Percentiles rank a stretch among this genome's conserved stretches.
phyloP scores from a whole-genome alignment of 2,888 invertebrate genomes.

The Athetis lepigone region DNA sequence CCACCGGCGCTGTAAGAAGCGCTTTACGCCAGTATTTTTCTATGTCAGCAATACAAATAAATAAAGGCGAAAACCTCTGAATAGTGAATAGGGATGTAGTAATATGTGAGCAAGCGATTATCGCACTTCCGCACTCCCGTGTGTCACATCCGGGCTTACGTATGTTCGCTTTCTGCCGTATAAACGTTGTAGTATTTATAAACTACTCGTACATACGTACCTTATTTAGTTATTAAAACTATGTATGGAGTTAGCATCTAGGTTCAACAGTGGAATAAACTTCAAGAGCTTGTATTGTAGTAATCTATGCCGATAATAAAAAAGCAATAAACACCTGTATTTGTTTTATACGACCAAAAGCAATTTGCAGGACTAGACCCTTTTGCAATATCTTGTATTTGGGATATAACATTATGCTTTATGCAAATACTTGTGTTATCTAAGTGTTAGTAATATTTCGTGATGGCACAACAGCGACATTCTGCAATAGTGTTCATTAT shows the following conservation, averaged over 20 bases:
- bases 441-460: constrained; percentile 40
- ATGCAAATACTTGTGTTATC: constrained; percentile 47
- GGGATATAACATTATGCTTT: constrained; percentile 30
- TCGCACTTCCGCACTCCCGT: constrained; percentile 44
- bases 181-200: neutral
- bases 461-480: constrained; percentile 24
- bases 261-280: neutral
- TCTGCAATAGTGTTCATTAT: constrained; percentile 41
- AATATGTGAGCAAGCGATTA: constrained; percentile 33
- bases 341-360: neutral
- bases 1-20: constrained; percentile 35
- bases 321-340: too few relatives aligned
- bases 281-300: neutral
- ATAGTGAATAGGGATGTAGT: constrained; percentile 36
- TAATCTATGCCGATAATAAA: neutral
- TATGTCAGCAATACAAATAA: constrained; percentile 31
- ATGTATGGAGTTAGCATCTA: neutral
- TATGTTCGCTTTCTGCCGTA: constrained; percentile 10
- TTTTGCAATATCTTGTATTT: constrained; percentile 26
- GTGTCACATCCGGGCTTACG: constrained; percentile 31
- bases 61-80: constrained; percentile 33
- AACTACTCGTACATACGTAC: too few relatives aligned
- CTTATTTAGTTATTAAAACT: neutral
- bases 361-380: too few relatives aligned
- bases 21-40: constrained; percentile 32